A percentile compares a stretch with the other conserved stretches of the same genome.
Evolutionary conservation across 2,797 vertebrate species (phyloP).

Genomic region (Cyprinella venusta): DNA sequence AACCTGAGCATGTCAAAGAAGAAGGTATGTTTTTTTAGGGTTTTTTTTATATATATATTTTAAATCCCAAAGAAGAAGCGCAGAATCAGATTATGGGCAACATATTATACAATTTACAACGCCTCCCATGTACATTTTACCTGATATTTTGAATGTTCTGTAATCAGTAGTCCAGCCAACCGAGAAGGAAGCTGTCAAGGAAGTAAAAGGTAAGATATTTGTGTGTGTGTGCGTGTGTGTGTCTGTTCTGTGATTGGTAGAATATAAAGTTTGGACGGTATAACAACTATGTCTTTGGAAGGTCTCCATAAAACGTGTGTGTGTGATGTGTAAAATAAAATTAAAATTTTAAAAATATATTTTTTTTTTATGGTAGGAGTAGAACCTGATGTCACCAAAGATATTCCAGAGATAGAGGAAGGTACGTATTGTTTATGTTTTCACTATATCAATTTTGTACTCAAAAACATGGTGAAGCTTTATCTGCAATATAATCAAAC

Average conservation of each 20-base stretch:
- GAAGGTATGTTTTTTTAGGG: constrained; percentile 47
- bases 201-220: constrained; percentile 66
- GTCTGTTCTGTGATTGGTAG: no score
- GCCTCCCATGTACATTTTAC: background rate
- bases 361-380: constrained; percentile 57
- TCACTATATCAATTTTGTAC: background rate
- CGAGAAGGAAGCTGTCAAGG: constrained; percentile 66
- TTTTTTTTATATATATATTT: background rate
- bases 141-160: constrained; percentile 20
- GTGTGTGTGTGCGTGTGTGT: background rate
- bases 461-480: background rate
- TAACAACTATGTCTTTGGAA: background rate
- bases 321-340: background rate
- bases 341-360: background rate
- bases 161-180: constrained; percentile 62
- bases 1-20: constrained; percentile 45
- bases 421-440: constrained; percentile 61
- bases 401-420: constrained; percentile 65
- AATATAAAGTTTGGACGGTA: background rate
- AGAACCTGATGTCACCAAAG: constrained; percentile 69
- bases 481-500: no score
- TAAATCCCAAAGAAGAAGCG: background rate
- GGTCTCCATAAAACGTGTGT: background rate
- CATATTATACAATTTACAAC: background rate
- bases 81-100: background rate